A percentile compares a stretch with the other conserved stretches of the same genome.
Conservation (phyloP, 2,888 invertebrate genomes). For the Byasa hedistus region DNA sequence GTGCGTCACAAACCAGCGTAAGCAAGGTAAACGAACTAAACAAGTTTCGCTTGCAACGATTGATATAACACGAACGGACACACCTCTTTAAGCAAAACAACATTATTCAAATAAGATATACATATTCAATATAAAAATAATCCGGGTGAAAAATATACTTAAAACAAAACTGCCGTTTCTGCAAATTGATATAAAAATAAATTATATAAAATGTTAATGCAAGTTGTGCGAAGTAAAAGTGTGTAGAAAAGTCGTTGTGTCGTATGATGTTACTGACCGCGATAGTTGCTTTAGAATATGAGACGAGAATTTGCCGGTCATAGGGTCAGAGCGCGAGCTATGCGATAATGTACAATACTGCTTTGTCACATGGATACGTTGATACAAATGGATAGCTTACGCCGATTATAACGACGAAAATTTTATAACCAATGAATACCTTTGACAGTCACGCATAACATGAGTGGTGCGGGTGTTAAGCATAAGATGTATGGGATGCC, state of each 20-base stretch:
- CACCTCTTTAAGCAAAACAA: slow-evolving; percentile 28
- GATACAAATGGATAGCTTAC: slow-evolving; percentile 40
- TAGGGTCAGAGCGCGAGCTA: slow-evolving; percentile 57
- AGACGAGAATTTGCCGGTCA: slow-evolving; percentile 69
- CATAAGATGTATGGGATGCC: not conserved
- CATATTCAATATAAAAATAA: not conserved
- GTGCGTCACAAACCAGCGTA: slow-evolving; percentile 24
- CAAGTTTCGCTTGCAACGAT: slow-evolving; percentile 24
- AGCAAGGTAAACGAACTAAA: slow-evolving; percentile 28
- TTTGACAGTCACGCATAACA: slow-evolving; percentile 5
- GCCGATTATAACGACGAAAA: slow-evolving; percentile 13
- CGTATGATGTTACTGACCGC: slow-evolving; percentile 63
- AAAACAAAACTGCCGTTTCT: no score
- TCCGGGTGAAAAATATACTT: not conserved
- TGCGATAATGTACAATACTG: slow-evolving; percentile 61
- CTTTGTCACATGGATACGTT: slow-evolving; percentile 48
- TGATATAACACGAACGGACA: slow-evolving; percentile 28
- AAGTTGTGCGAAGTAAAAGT: slow-evolving; percentile 6
- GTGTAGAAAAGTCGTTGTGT: slow-evolving; percentile 30
- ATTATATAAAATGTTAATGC: not conserved
- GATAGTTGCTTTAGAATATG: slow-evolving; percentile 65
- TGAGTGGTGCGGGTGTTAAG: not conserved
- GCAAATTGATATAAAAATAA: no score
- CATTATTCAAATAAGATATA: not conserved
- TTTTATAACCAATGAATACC: not conserved